These are phyloP conservation scores for Spilosoma lubricipeda DNA, from an alignment of 2,888 invertebrate genomes.

Conservation along the genomic window DNA sequence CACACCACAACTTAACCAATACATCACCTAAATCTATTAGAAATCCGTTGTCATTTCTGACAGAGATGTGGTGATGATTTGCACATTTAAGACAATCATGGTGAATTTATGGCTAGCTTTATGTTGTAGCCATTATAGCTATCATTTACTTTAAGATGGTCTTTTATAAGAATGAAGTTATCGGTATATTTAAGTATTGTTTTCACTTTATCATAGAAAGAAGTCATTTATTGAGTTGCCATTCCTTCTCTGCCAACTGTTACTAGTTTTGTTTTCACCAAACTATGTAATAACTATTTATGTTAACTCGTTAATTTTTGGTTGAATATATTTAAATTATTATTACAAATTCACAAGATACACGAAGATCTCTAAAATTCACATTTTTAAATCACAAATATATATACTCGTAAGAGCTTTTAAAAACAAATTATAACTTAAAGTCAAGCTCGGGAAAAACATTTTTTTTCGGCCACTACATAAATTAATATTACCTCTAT, in stretches of 20 bases:
- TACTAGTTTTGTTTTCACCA: neutral
- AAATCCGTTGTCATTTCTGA: constrained; percentile 33
- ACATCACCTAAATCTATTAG: constrained; percentile 27
- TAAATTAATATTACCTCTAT: no score
- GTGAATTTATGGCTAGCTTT: constrained; percentile 15
- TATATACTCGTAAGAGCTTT: no score
- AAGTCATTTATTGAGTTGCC: neutral
- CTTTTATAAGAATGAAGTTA: constrained; percentile 33
- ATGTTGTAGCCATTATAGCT: constrained; percentile 12
- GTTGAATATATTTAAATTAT: neutral
- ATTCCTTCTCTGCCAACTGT: no score
- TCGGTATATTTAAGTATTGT: constrained; percentile 13
- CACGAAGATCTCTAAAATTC: no score
- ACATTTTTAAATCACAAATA: no score
- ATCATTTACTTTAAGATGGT: constrained; percentile 22
- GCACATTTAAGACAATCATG: constrained; percentile 31
- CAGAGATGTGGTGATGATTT: constrained; percentile 17
- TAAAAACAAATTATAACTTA: no score
- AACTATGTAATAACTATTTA: neutral
- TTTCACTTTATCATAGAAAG: constrained; percentile 18
- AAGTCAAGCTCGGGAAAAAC: no score
- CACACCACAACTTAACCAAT: neutral
- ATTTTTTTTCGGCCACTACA: no score
- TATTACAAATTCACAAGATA: neutral
- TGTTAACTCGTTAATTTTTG: neutral